Percentiles rank a stretch among this genome's conserved stretches.
Conservation (phyloP, 2,888 invertebrate genomes). For the Drosophila limbata region DNA sequence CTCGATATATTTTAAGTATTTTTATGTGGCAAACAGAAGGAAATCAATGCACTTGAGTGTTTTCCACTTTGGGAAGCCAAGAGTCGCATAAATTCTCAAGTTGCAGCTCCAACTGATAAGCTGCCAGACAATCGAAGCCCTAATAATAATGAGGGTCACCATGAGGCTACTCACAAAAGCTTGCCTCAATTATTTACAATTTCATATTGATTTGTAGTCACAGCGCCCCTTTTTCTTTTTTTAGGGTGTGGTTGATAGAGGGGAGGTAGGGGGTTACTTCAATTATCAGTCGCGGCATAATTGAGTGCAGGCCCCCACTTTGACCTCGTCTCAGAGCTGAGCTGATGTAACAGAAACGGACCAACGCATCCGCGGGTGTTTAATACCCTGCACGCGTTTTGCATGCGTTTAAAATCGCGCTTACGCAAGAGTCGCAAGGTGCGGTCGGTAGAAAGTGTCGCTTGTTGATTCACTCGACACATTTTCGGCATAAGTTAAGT, state of each 20-base stretch:
- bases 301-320: slow-evolving; percentile 44
- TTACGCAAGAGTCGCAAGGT: slow-evolving; percentile 60
- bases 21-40: slow-evolving; percentile 26
- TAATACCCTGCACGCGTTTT: slow-evolving; percentile 70
- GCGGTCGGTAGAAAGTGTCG: slow-evolving; percentile 73
- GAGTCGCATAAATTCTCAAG: slow-evolving; percentile 50
- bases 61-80: slow-evolving; percentile 39
- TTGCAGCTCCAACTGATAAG: slow-evolving; percentile 55
- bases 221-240: background rate
- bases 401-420: slow-evolving; percentile 71
- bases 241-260: background rate
- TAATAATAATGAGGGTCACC: slow-evolving; percentile 71
- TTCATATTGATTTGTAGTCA: slow-evolving; percentile 68
- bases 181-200: slow-evolving; percentile 70
- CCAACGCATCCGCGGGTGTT: slow-evolving; percentile 29
- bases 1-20: slow-evolving; percentile 34
- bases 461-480: slow-evolving; percentile 35
- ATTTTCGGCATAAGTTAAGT: slow-evolving; percentile 72
- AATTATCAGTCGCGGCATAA: slow-evolving; percentile 61
- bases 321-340: slow-evolving; percentile 60
- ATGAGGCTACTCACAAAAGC: slow-evolving; percentile 15
- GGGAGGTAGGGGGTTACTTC: slow-evolving; percentile 4
- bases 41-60: slow-evolving; percentile 69
- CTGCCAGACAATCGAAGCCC: slow-evolving; percentile 32
- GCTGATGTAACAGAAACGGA: slow-evolving; percentile 41